phyloP scores from a whole-genome alignment of 2,888 invertebrate species.

The Drosophila vallismaia region DNA sequence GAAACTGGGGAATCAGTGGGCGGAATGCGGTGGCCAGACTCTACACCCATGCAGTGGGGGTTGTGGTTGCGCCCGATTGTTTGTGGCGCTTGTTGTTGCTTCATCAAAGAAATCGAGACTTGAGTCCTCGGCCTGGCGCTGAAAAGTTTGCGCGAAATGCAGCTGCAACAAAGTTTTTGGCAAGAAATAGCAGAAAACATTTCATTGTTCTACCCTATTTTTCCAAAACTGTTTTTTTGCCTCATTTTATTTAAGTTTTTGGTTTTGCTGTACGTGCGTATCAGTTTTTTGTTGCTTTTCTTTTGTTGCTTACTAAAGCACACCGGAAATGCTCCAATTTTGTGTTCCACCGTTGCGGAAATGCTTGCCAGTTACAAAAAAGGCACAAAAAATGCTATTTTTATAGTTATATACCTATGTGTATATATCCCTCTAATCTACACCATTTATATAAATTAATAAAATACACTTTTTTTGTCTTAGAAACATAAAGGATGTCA shows the following conservation, averaged over 20 bases:
- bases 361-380: conserved; percentile 50
- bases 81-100: conserved; percentile 52
- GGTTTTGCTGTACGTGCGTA: conserved; percentile 12
- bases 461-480: neutral
- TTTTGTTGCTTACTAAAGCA: conserved; percentile 54
- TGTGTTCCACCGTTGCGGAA: conserved; percentile 62
- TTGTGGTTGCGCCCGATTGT: conserved; percentile 31
- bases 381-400: conserved; percentile 27
- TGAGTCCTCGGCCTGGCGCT: conserved; percentile 52
- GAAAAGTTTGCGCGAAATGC: conserved; percentile 66
- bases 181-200: conserved; percentile 41
- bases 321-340: conserved; percentile 75
- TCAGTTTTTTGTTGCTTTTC: conserved; percentile 23
- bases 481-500: too few species aligned
- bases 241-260: conserved; percentile 28
- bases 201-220: conserved; percentile 25
- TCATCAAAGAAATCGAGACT: conserved; percentile 70
- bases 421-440: conserved; percentile 9
- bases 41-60: conserved; percentile 35
- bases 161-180: conserved; percentile 50
- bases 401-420: conserved; percentile 5
- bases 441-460: neutral
- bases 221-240: conserved; percentile 15
- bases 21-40: conserved; percentile 19
- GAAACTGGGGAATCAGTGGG: neutral